A percentile compares a stretch with the other conserved stretches of the same genome.
Conservation (phyloP, 1,140 invertebrate genomes). For the Neuroterus valhalla region DNA sequence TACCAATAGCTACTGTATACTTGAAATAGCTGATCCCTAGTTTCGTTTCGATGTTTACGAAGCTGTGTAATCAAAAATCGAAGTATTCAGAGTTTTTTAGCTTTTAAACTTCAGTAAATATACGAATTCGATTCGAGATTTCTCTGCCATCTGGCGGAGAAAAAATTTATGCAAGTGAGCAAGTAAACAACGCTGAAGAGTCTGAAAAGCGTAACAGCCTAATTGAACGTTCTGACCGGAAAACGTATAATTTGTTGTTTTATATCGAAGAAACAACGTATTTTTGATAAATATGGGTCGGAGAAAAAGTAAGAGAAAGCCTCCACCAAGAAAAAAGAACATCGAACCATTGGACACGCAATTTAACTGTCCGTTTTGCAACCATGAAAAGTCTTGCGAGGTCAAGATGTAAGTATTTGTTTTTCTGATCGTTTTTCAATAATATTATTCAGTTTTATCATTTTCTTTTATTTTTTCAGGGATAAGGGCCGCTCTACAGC, state of each 20-base stretch:
- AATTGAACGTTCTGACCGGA: background rate
- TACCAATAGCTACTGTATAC: no score
- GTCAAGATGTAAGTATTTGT: slow-evolving; percentile 94
- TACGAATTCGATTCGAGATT: no score
- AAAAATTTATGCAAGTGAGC: background rate
- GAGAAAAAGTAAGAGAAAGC: slow-evolving; percentile 97
- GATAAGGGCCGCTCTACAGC: slow-evolving; percentile 95
- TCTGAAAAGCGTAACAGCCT: no score
- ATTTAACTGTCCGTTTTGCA: slow-evolving; percentile 99
- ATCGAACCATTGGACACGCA: slow-evolving; percentile 95
- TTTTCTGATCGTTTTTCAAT: slow-evolving; percentile 16
- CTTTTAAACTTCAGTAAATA: no score
- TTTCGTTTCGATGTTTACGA: no score
- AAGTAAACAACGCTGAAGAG: background rate
- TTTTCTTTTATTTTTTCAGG: slow-evolving; percentile 79
- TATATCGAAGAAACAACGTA: background rate
- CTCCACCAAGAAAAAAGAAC: slow-evolving; percentile 94
- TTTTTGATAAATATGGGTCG: slow-evolving; percentile 86
- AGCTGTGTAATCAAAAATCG: no score
- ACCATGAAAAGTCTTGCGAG: slow-evolving; percentile 99
- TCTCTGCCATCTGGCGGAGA: background rate
- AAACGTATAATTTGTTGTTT: slow-evolving; percentile 11
- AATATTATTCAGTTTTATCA: slow-evolving; percentile 24
- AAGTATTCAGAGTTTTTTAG: no score
- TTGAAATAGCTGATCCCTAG: no score